Base-by-base conservation (phyloP, 37 sponge, comb jelly and placozoan species). In the Trichoplax adhaerens region DNA sequence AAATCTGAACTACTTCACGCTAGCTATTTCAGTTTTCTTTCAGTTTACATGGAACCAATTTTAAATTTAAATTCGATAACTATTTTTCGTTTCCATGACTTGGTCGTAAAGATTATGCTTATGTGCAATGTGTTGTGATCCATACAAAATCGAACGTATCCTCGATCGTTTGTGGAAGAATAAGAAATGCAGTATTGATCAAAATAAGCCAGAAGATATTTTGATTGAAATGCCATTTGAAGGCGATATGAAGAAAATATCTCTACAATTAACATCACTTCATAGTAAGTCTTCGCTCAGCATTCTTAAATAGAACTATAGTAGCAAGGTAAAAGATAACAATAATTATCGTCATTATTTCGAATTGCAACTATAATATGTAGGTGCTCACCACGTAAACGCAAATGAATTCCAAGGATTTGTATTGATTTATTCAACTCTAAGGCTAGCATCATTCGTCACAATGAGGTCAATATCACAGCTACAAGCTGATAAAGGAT, bases 321-420 rank as follows among this genome's bases (percentile, higher is more conserved):
- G 10, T 53, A 53, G 69, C 69, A 67, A 8, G 12, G 10, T 53
- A 53, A 58, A 49, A 3, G 61, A 3, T 48, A 3, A 49, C 65
- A 6, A 5, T 1, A 5, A 29, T 29, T 29, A 29, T 29, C 29
- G 29, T 29, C 29, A 29, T 29, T 29, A 29, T 29, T 50, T 79
- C 81, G 66, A 82, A 81, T 65, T 47, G 70, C 50, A 71, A 68
- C 5, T 71, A 68, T 52, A 68, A 46, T 64, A 55, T 78, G 69
- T 46, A 72, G 3, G 52, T 56, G 3, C 70, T 65, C 10, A 66
- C 29, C 29, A 29, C 29, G 29, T 29, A 29, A 29, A 29, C 29
- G 29, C 29, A 29, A 29, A 29, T 29, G 29, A 29, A 29, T 29
- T 29, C 29, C 29, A 29, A 29, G 29, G 29, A 29, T 29, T 29